These are phyloP conservation scores for Camarhynchus parvulus DNA, from an alignment of 2,113 vertebrate species.

Conservation along the genomic window DNA sequence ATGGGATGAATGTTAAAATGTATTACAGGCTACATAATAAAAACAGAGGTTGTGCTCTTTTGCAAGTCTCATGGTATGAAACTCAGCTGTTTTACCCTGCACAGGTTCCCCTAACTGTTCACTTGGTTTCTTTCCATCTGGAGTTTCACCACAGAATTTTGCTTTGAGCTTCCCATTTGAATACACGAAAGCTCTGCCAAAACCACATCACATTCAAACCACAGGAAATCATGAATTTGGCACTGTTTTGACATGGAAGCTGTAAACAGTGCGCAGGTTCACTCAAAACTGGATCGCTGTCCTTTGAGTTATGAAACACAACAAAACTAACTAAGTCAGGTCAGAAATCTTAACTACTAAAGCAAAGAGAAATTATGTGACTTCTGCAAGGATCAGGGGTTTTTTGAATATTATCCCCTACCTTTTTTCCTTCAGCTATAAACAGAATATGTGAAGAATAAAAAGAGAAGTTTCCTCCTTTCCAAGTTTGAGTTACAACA, in stretches of 20 bases:
- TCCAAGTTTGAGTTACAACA: not conserved
- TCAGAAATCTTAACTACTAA: slow-evolving; percentile 19
- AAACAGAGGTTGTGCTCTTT: not conserved
- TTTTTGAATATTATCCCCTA: not conserved
- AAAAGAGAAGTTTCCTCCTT: not conserved
- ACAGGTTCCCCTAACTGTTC: slow-evolving; percentile 33
- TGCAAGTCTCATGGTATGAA: not conserved
- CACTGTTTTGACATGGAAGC: slow-evolving; percentile 53
- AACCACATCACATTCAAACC: slow-evolving; percentile 68
- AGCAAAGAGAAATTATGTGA: not conserved
- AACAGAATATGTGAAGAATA: not conserved
- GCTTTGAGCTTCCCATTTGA: slow-evolving; percentile 39
- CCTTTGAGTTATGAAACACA: slow-evolving; percentile 54
- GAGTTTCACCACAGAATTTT: slow-evolving; percentile 41
- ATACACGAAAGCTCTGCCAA: slow-evolving; percentile 48
- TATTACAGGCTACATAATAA: not conserved
- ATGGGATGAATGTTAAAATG: accelerated
- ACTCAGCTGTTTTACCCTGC: slow-evolving; percentile 27
- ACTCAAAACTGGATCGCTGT: slow-evolving; percentile 30
- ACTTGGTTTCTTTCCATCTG: slow-evolving; percentile 39
- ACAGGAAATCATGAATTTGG: slow-evolving; percentile 66
- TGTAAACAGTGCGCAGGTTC: slow-evolving; percentile 65
- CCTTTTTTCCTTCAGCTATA: not conserved
- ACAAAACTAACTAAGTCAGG: slow-evolving; percentile 25
- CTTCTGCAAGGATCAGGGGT: not conserved